phyloP scores from a whole-genome alignment of 2,888 invertebrate genomes.

The Lissonota sp. region DNA sequence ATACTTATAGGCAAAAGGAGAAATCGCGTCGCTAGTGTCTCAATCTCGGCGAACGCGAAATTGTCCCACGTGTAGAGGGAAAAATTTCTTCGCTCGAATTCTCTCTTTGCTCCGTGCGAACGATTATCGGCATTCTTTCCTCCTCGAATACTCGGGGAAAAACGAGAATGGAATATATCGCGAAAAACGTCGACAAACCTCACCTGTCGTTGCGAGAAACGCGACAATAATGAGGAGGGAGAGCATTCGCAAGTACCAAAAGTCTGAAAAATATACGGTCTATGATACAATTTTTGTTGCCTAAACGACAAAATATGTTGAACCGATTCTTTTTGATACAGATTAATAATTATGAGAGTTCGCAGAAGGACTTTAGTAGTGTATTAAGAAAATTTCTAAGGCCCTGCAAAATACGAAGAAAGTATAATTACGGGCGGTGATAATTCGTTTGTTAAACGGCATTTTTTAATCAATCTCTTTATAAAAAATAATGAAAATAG shows the following conservation, averaged over 20 bases:
- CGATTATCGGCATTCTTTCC: constrained; percentile 52
- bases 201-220: constrained; percentile 38
- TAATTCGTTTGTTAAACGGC: neutral
- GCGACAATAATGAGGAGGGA: neutral
- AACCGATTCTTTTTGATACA: too few species aligned
- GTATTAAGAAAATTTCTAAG: too few species aligned
- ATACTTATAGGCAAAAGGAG: constrained; percentile 28
- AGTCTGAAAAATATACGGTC: neutral
- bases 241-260: neutral
- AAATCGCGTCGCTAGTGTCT: constrained; percentile 56
- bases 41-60: constrained; percentile 62
- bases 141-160: constrained; percentile 10
- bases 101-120: constrained; percentile 1
- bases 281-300: neutral
- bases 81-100: constrained; percentile 51
- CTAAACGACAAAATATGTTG: neutral
- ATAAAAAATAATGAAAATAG: neutral
- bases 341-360: too few species aligned
- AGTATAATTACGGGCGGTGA: constrained; percentile 5
- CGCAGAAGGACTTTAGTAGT: too few species aligned
- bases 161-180: constrained; percentile 1
- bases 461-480: too few species aligned
- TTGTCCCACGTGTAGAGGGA: constrained; percentile 40
- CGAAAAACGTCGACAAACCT: constrained; percentile 10
- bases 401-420: neutral